Evolutionary conservation across 2,797 vertebrate genomes (phyloP).

Genomic region (Poeciliopsis turneri): DNA sequence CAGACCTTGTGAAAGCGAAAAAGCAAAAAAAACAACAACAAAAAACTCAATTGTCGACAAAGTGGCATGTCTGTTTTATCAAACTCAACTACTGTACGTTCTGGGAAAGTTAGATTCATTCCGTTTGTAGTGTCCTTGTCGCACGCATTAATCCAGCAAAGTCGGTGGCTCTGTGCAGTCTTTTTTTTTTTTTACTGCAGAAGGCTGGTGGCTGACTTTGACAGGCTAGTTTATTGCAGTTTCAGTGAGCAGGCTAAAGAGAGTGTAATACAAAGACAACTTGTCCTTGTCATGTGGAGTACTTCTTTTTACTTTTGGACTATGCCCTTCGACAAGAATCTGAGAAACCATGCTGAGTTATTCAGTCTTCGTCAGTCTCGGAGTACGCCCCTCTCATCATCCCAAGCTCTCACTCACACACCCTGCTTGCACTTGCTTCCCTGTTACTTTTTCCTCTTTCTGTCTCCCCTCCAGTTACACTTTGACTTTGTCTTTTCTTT

Average conservation of each 20-base stretch:
- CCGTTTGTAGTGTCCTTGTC: conserved; percentile 27
- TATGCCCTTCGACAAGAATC: conserved; percentile 44
- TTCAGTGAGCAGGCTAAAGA: conserved; percentile 27
- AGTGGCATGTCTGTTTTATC: conserved; percentile 29
- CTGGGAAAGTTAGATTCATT: conserved; percentile 16
- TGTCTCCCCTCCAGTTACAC: conserved; percentile 50
- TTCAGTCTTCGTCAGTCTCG: conserved; percentile 44
- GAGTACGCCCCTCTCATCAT: conserved; percentile 40
- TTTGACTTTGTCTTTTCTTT: conserved; percentile 42
- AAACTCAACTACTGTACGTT: conserved; percentile 21
- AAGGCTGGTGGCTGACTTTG: conserved; percentile 40
- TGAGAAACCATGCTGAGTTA: conserved; percentile 57
- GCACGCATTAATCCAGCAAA: conserved; percentile 30
- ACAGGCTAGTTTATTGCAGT: conserved; percentile 39
- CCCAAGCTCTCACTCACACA: conserved; percentile 37
- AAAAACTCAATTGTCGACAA: conserved; percentile 27
- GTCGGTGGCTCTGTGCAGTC: conserved; percentile 14
- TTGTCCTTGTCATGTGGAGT: conserved; percentile 64
- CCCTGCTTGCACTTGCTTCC: conserved; percentile 23
- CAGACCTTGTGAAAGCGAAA: conserved; percentile 19
- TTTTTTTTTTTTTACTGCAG: conserved; percentile 39
- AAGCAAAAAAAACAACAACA: not conserved
- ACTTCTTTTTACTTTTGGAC: conserved; percentile 44
- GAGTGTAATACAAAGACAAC: conserved; percentile 48
- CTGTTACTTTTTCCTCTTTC: conserved; percentile 46